Percentiles rank a stretch among this genome's conserved stretches.
These are phyloP conservation scores for Piezodorus guildinii DNA, from an alignment of 1,140 invertebrate genomes.

Conservation along the genomic window DNA sequence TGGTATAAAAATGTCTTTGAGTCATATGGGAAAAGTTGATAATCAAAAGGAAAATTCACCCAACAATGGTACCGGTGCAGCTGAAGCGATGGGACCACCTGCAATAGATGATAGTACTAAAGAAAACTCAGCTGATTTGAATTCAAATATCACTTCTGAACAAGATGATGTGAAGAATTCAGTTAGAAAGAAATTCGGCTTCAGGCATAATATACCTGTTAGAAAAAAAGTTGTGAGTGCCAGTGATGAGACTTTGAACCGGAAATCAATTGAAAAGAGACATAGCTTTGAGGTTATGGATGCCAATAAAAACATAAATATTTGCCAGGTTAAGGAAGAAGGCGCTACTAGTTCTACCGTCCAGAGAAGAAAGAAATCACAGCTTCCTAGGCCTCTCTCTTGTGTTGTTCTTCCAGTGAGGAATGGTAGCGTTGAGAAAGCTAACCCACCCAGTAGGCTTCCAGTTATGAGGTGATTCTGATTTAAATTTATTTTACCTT, in stretches of 20 bases:
- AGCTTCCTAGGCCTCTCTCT: constrained; percentile 5
- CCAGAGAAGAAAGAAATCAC: constrained; percentile 7
- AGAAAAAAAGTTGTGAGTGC: background rate
- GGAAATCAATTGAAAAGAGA: background rate
- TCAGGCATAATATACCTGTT: background rate
- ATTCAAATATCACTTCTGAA: background rate
- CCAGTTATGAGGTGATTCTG: constrained; percentile 1
- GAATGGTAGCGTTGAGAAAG: background rate
- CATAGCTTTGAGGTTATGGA: constrained; percentile 8
- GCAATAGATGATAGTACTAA: background rate
- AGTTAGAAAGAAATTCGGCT: background rate
- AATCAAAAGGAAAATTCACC: no score
- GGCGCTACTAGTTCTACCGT: background rate
- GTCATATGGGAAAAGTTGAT: background rate
- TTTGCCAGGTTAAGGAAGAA: background rate
- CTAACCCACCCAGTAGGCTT: constrained; percentile 9
- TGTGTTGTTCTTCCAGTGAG: constrained; percentile 1
- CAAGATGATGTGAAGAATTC: background rate
- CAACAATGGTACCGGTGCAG: no score
- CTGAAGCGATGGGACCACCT: no score
- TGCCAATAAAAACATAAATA: background rate
- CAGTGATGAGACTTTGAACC: background rate
- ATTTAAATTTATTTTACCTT: background rate
- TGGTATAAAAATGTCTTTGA: constrained; percentile 4
- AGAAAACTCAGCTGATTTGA: background rate